phyloP scores from a whole-genome alignment of 2,797 vertebrate genomes.

The Malurus splendens region DNA sequence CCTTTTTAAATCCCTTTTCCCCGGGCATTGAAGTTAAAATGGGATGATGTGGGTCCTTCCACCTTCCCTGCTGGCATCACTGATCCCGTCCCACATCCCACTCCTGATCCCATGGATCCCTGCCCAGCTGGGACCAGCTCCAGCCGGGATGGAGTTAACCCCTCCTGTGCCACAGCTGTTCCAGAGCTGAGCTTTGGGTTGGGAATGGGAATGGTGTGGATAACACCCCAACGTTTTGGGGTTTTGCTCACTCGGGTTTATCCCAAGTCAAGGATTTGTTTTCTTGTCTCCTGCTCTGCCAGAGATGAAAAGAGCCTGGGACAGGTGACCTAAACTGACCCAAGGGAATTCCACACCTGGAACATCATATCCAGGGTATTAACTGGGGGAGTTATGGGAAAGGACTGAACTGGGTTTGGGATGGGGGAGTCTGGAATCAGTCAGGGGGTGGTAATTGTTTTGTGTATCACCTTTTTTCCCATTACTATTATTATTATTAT shows the following conservation, averaged over 20 bases:
- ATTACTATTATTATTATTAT: no score
- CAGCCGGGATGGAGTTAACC: background rate
- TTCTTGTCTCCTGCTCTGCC: background rate
- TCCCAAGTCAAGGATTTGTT: background rate
- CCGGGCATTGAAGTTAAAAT: background rate
- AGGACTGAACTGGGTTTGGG: background rate
- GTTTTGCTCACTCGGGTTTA: background rate
- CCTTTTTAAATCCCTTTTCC: background rate
- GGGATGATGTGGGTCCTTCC: background rate
- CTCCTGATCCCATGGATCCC: background rate
- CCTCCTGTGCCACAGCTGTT: background rate
- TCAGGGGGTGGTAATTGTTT: background rate
- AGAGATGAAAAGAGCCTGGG: background rate
- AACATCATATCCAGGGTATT: rapidly evolving
- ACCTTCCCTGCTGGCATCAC: background rate
- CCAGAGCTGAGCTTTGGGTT: background rate
- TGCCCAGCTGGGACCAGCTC: background rate
- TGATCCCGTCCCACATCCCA: background rate
- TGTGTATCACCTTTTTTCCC: no score
- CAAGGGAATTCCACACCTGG: background rate
- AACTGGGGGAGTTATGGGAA: background rate
- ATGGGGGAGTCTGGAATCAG: background rate
- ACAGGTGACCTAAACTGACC: background rate
- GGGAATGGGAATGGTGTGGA: background rate
- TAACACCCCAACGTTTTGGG: no score